Conservation (phyloP, 2,888 invertebrate genomes). For the Zygogramma bicolorata region DNA sequence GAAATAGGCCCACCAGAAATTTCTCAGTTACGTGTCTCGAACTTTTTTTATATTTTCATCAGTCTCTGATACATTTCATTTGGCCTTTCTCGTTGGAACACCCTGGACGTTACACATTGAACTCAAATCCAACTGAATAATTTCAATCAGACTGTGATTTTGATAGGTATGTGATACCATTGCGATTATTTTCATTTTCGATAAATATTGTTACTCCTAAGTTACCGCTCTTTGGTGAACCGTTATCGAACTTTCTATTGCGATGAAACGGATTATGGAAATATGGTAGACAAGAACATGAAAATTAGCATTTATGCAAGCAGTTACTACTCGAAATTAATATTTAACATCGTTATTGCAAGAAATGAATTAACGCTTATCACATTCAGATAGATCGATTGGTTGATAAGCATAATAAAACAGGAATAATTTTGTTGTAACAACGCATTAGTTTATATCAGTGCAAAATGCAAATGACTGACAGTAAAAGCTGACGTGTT, state of each 20-base stretch:
- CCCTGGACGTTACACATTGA: too few relatives aligned
- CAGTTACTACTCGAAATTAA: conserved; percentile 7
- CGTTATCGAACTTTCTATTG: background rate
- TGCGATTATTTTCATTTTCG: background rate
- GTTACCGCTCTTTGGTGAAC: background rate
- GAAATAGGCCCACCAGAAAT: too few relatives aligned
- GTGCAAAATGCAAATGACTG: background rate
- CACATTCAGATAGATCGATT: conserved; percentile 10
- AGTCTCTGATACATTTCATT: too few relatives aligned
- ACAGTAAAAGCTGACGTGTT: background rate
- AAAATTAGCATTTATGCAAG: conserved; percentile 6
- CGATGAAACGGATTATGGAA: background rate
- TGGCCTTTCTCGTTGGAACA: too few relatives aligned
- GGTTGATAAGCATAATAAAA: conserved; percentile 18
- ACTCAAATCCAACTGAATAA: too few relatives aligned
- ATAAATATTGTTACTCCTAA: background rate
- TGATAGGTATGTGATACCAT: too few relatives aligned
- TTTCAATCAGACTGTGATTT: too few relatives aligned
- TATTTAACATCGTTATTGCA: conserved; percentile 10
- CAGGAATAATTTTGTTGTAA: background rate
- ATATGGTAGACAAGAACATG: conserved; percentile 2
- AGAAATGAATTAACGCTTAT: conserved; percentile 5
- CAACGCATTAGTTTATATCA: conserved; percentile 5
- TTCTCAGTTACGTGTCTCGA: too few relatives aligned
- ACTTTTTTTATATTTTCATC: too few relatives aligned